Percentiles rank a stretch among this genome's conserved stretches.
Evolutionary conservation across 2,113 vertebrate species (phyloP).

Genomic region (Casuarius casuarius): DNA sequence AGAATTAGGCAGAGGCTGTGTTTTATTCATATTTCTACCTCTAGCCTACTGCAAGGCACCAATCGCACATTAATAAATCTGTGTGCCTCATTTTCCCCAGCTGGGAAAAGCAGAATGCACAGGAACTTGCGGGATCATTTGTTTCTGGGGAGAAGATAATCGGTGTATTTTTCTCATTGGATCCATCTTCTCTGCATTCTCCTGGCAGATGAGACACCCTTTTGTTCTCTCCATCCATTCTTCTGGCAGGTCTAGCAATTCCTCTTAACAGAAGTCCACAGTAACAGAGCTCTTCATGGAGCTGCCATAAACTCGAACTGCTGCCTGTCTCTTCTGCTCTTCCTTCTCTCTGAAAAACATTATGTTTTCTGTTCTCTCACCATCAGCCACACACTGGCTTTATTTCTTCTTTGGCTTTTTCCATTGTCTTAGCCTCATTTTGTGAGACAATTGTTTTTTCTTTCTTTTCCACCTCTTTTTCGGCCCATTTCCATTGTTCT

Average conservation of each 20-base stretch:
- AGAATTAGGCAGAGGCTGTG: neutral
- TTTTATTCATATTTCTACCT: neutral
- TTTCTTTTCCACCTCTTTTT: neutral
- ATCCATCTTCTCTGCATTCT: neutral
- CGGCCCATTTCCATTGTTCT: neutral
- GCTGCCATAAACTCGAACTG: neutral
- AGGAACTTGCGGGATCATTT: neutral
- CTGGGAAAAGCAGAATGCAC: neutral
- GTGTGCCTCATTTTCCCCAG: rapidly evolving
- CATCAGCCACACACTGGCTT: neutral
- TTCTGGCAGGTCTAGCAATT: rapidly evolving
- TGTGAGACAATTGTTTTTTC: neutral
- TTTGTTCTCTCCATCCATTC: neutral
- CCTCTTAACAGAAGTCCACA: neutral
- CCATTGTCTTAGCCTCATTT: neutral
- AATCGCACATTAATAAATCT: neutral
- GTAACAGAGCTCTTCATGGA: neutral
- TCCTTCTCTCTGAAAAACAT: neutral
- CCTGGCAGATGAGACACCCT: neutral
- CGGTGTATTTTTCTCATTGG: neutral
- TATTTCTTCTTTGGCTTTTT: neutral
- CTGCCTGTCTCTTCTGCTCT: conserved; percentile 39
- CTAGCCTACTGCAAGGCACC: neutral
- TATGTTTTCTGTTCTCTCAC: neutral
- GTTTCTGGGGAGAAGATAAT: neutral